Base-by-base conservation (phyloP, 2,888 invertebrate species). In the Sarcophaga subvicina region DNA sequence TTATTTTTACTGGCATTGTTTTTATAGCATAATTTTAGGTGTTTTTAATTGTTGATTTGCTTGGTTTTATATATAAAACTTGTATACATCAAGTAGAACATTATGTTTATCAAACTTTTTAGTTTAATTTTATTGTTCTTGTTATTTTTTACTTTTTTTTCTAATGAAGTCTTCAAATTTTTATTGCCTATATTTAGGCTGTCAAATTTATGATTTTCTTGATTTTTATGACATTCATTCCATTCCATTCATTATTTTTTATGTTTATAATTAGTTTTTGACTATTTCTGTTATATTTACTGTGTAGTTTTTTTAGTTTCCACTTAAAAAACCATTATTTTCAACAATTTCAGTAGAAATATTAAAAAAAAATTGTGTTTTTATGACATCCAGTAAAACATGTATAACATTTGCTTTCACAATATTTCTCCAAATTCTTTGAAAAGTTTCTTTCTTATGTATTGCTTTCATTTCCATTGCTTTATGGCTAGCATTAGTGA, bases 291-390 rank as follows among this genome's bases (percentile, higher is more conserved):
- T 37, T 37, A 37, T 10, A 37, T 37, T 37, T 20, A 11, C 45
- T 27, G 10, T 49, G 14, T 47, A 49, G 25, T 66, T 76, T 77
- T 76, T 59, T 76, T 76, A 76, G 47, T 66, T 66, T 27, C 64
- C 66, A 77, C 77, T 67, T 67, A 45, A 45, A 67, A 67, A 77
- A 60, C 11, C 37, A 67, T 77, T 77, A 10, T n/a, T 37, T 20
- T 17, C 11, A 59, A 59, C 37, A 71, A 59, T 60, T 71, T 71
- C 70, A 71, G 71, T 72, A 37, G 37, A 37, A 37, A 37, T 37
- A 37, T 37, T 37, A 37, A 37, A 37, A 37, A 37, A 10, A 37
- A 37, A 8, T 8, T 1, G n/a, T 59, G 22, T 54, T 79, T 80
- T 80, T 80, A 80, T 70, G 66, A 72, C 70, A 45, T 45, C 5